Conservation (phyloP, 2,797 vertebrate genomes). For the Eurystomus glaucurus region DNA sequence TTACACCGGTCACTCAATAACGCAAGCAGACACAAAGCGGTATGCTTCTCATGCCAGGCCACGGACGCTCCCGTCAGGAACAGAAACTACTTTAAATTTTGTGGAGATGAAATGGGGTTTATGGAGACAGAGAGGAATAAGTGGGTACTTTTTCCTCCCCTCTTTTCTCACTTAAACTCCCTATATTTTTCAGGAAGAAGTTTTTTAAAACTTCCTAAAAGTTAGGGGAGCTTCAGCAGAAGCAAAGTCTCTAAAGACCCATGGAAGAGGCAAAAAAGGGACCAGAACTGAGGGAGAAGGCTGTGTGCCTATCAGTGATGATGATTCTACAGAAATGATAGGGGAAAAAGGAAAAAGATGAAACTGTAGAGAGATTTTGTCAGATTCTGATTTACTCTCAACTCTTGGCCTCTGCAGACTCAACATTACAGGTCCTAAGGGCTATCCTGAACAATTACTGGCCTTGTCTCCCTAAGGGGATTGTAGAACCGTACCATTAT, state of each 20-base stretch:
- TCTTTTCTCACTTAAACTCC: not conserved
- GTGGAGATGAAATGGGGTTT: not conserved
- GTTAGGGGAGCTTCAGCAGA: not conserved
- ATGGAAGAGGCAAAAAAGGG: not conserved
- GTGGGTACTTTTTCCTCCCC: not conserved
- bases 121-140: not conserved
- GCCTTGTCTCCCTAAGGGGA: not conserved
- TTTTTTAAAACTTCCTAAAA: not conserved
- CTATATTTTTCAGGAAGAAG: not conserved
- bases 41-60: constrained; percentile 53
- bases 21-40: constrained; percentile 49
- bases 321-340: constrained; percentile 43
- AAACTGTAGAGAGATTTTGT: not conserved
- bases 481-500: not conserved
- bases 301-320: not conserved
- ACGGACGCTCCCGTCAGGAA: not conserved
- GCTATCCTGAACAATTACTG: not conserved
- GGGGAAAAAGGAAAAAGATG: constrained; percentile 11
- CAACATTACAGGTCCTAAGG: not conserved
- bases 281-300: not conserved
- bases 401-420: not conserved
- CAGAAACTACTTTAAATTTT: not conserved
- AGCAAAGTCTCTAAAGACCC: not conserved
- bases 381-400: not conserved
- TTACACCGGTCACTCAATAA: constrained; percentile 45